phyloP scores from a whole-genome alignment of 2,113 vertebrate species.

The Suncus etruscus region DNA sequence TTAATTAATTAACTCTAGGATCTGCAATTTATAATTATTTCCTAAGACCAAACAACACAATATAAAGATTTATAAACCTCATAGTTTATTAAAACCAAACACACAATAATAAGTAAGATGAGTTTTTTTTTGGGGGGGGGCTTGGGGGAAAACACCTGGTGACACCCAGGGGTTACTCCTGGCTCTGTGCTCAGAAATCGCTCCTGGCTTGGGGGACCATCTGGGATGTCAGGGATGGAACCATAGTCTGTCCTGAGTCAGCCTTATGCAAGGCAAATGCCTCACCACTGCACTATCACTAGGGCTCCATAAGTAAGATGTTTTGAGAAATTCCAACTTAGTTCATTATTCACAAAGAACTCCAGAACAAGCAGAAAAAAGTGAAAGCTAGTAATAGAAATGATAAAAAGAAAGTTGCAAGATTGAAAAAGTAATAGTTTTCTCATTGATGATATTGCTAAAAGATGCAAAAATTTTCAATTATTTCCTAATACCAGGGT shows the following conservation, averaged over 20 bases:
- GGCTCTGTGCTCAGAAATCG: no score
- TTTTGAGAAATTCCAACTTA: not conserved
- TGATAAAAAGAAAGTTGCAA: not conserved
- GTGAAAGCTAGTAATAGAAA: not conserved
- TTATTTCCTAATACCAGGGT: not conserved
- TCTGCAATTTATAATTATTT: conserved; percentile 14
- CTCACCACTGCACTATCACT: no score
- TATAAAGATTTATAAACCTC: no score
- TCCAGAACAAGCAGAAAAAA: not conserved
- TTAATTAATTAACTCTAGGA: conserved; percentile 6
- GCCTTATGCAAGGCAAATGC: no score
- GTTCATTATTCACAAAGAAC: not conserved
- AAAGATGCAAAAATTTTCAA: not conserved
- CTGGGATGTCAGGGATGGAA: no score
- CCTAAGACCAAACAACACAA: not conserved
- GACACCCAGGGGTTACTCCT: no score
- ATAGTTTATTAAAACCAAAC: no score
- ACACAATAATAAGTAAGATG: no score
- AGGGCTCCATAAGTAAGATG: not conserved
- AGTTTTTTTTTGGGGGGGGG: no score
- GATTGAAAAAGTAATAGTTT: not conserved
- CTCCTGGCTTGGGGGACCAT: no score
- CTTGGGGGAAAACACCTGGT: no score
- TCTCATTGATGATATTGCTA: not conserved
- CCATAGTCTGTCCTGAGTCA: no score